Evolutionary conservation across 1,140 invertebrate species (phyloP).

Genomic region (Drosophila kepulauana): DNA sequence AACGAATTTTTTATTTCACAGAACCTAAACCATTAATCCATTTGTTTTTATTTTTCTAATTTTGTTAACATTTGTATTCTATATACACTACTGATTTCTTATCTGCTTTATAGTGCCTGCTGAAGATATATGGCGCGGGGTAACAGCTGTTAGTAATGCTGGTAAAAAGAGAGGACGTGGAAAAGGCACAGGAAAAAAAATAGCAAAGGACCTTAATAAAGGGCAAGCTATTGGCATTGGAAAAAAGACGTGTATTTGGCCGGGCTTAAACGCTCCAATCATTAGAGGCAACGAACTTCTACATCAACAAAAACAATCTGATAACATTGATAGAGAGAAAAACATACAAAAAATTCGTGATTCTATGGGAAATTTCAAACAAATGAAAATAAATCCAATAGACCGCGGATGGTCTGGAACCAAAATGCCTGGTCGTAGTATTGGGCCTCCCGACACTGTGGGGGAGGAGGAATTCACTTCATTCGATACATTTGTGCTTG

Average conservation of each 20-base stretch:
- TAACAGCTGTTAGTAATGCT: conserved; percentile 97
- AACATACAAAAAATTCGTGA: conserved; percentile 91
- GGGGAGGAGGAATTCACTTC: conserved; percentile 93
- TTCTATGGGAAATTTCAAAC: conserved; percentile 87
- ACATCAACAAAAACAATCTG: conserved; percentile 89
- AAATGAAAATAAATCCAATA: conserved; percentile 90
- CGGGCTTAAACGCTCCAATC: conserved; percentile 94
- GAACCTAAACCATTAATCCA: too few relatives aligned
- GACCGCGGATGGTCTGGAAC: conserved; percentile 96
- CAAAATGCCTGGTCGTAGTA: conserved; percentile 92
- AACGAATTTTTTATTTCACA: too few relatives aligned
- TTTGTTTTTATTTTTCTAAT: background rate
- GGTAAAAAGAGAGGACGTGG: conserved; percentile 97
- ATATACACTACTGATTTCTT: background rate
- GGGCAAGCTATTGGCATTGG: conserved; percentile 96
- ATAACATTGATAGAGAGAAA: conserved; percentile 89
- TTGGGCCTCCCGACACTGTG: conserved; percentile 94
- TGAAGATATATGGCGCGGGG: conserved; percentile 96
- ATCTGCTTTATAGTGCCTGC: conserved; percentile 88
- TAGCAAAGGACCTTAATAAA: conserved; percentile 93
- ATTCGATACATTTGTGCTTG: conserved; percentile 95
- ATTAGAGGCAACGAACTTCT: conserved; percentile 91
- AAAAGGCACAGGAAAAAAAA: conserved; percentile 90
- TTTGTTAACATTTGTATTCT: background rate
- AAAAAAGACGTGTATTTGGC: conserved; percentile 94